Conservation (phyloP, 1,140 invertebrate species). For the Aethina tumida region DNA sequence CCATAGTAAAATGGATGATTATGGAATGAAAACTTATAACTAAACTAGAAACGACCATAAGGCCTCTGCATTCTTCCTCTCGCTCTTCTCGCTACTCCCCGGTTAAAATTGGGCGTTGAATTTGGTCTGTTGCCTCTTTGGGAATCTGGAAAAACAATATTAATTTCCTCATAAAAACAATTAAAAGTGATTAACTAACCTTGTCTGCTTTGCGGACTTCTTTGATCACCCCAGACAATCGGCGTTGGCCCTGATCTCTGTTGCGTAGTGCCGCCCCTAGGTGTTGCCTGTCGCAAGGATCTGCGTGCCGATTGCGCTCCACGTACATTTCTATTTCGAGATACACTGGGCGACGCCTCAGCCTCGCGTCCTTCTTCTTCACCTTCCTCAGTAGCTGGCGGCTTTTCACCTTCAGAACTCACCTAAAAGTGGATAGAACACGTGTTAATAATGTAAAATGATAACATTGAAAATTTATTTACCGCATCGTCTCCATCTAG, state of each 20-base stretch:
- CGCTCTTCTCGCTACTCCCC: constrained; percentile 18
- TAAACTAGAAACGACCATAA: constrained; percentile 12
- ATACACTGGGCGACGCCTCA: constrained; percentile 51
- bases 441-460: neutral
- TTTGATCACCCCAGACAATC: constrained; percentile 21
- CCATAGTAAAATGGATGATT: no score
- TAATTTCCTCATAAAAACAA: neutral
- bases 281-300: constrained; percentile 12
- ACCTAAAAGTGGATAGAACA: constrained; percentile 29
- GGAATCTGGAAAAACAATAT: constrained; percentile 8
- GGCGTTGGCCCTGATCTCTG: constrained; percentile 17
- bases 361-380: constrained; percentile 59
- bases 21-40: constrained; percentile 10
- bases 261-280: constrained; percentile 7
- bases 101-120: constrained; percentile 14
- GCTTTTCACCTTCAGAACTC: constrained; percentile 51
- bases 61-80: constrained; percentile 19
- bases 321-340: constrained; percentile 28
- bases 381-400: constrained; percentile 39
- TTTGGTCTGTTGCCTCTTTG: constrained; percentile 12
- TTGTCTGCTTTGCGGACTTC: constrained; percentile 12
- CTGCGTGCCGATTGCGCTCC: constrained; percentile 17
- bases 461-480: constrained; percentile 9
- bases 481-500: constrained; percentile 31
- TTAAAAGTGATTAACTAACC: constrained; percentile 1